Conservation (phyloP, 2,113 vertebrate genomes). For the Ctenodactylus gundi region DNA sequence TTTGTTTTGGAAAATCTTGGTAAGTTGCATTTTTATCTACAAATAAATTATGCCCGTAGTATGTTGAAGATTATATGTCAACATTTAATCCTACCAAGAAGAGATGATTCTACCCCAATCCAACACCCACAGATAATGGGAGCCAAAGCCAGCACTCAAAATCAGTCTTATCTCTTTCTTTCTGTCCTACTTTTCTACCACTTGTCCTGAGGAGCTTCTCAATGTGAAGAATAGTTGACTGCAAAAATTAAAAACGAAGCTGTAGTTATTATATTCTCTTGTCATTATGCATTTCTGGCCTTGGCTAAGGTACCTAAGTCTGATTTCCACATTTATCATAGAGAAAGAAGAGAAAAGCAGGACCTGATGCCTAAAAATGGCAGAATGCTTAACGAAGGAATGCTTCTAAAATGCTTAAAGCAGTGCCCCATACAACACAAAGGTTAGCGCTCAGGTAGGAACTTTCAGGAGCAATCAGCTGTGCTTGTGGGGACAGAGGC, state of each 20-base stretch:
- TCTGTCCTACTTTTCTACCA: not conserved
- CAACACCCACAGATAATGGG: not conserved
- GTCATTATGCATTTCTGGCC: not conserved
- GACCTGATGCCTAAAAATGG: not conserved
- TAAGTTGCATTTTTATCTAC: not conserved
- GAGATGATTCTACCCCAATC: not conserved
- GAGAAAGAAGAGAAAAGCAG: not conserved
- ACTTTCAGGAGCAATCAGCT: not conserved
- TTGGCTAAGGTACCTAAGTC: not conserved
- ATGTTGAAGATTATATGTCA: not conserved
- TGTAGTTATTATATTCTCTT: not conserved
- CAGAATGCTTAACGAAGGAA: not conserved
- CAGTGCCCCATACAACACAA: not conserved
- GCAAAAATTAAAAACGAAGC: constrained; percentile 13
- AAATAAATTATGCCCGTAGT: not conserved
- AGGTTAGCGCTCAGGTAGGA: not conserved
- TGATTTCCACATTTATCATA: not conserved
- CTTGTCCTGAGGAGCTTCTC: not conserved
- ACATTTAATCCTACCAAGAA: not conserved
- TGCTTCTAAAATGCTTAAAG: not conserved
- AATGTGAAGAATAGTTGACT: not conserved
- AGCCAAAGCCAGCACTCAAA: not conserved
- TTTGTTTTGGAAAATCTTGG: not conserved
- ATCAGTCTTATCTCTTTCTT: not conserved
- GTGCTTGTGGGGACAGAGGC: not conserved